These are phyloP conservation scores for Lophura nycthemera DNA, from an alignment of 2,113 vertebrate species.

Conservation along the genomic window DNA sequence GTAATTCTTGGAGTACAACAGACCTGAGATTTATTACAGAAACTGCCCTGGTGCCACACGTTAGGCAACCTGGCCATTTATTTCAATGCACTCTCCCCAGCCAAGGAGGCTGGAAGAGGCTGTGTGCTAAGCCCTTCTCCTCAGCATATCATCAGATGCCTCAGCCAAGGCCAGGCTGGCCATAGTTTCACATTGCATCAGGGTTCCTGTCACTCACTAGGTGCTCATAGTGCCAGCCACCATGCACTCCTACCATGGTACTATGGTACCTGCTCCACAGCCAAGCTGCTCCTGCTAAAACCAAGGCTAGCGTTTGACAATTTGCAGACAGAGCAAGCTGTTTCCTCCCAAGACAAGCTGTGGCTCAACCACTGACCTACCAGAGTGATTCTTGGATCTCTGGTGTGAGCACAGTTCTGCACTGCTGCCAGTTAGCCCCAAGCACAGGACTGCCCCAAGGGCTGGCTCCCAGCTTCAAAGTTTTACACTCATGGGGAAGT, in stretches of 20 bases:
- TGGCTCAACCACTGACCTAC: constrained; percentile 48
- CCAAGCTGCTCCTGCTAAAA: neutral
- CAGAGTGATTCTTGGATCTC: neutral
- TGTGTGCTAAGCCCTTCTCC: neutral
- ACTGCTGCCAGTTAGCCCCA: neutral
- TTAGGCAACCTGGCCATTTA: constrained; percentile 60
- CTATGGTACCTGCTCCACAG: neutral
- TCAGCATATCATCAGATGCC: neutral
- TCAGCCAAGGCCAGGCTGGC: neutral
- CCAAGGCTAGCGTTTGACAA: neutral
- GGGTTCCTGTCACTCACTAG: neutral
- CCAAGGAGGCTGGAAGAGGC: constrained; percentile 6
- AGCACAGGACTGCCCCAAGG: neutral
- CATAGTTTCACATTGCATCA: neutral
- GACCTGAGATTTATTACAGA: constrained; percentile 63
- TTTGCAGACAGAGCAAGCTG: constrained; percentile 36
- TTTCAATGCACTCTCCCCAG: constrained; percentile 37
- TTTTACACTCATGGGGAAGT: neutral
- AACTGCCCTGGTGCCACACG: constrained; percentile 54
- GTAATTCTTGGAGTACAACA: constrained; percentile 67
- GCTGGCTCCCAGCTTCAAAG: neutral
- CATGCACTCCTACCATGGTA: neutral
- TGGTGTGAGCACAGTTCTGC: neutral
- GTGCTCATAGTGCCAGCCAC: neutral
- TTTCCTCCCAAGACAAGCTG: constrained; percentile 60